Conservation (phyloP, 2,113 vertebrate genomes). For the Hystrix brachyura region DNA sequence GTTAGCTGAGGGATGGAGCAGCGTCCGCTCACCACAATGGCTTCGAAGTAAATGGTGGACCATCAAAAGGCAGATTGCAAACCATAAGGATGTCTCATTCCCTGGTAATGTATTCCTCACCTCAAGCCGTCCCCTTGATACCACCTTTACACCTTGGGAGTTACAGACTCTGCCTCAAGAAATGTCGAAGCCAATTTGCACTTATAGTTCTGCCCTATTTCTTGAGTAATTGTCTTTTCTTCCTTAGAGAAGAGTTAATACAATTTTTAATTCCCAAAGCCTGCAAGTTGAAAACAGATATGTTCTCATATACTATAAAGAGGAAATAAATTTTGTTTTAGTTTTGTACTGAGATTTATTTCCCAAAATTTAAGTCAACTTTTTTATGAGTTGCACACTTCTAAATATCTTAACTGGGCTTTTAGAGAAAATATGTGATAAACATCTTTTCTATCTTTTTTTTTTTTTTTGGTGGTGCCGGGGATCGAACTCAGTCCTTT, state of each 20-base stretch:
- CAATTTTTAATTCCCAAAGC: constrained; percentile 25
- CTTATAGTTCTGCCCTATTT: constrained; percentile 20
- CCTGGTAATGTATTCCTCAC: constrained; percentile 88
- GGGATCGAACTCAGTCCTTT: no score
- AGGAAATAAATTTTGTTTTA: constrained; percentile 18
- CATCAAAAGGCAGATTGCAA: constrained; percentile 98
- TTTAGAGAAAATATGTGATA: constrained; percentile 5
- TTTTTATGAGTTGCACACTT: constrained; percentile 13
- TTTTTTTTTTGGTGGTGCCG: no score
- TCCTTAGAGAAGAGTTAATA: constrained; percentile 32
- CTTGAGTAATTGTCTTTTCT: constrained; percentile 26
- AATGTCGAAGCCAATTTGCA: background rate
- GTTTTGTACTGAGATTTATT: constrained; percentile 45
- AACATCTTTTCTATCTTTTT: constrained; percentile 48
- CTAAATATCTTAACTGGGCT: background rate
- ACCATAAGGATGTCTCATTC: constrained; percentile 98
- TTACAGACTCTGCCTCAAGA: constrained; percentile 30
- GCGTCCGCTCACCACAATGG: constrained; percentile 99
- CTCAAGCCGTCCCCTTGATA: constrained; percentile 49
- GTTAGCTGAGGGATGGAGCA: constrained; percentile 97
- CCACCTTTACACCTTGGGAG: background rate
- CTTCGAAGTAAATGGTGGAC: constrained; percentile 99
- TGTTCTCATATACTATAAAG: constrained; percentile 12
- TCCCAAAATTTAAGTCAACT: constrained; percentile 52
- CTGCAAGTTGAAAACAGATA: background rate